Base-by-base conservation (phyloP, 1,140 invertebrate species). In the Orius laevigatus region DNA sequence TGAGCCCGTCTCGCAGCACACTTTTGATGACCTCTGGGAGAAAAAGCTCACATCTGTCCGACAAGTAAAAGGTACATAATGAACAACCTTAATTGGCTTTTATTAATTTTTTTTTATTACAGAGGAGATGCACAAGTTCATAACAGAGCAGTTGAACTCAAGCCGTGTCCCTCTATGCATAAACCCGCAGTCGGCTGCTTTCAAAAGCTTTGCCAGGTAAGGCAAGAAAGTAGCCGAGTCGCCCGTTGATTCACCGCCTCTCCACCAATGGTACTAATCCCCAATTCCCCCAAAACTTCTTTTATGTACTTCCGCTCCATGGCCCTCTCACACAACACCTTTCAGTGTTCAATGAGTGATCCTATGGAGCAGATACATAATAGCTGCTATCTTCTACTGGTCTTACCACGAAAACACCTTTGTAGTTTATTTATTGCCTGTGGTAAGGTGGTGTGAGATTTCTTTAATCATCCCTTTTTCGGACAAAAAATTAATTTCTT, bases 151-250 rank as follows among this genome's bases (percentile, higher is more conserved):
- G 66, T 76, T 95, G 62, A 86, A 87, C 63, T 86, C 84, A 57
- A 84, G 83, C 61, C 78, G 89, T 51, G 90, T 98, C 51, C 94
- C 95, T 56, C 74, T 98, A 47, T 98, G 93, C 73, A 96, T 98
- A 71, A 98, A 98, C 74, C 95, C 93, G 54, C 90, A 95, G 71
- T 96, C 92, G 58, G 91, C 93, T 62, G 89, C 93, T 63, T 98
- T 96, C 74, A 97, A 95, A 73, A 95, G 87, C 74, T 98, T 98
- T 78, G 87, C 91, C 73, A 96, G 89, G 89, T 96, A 85, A 89
- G 81, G 70, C 59, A 48, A 52, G 33, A 49, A 51, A 49, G 43
- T 38, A n/a, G 11, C 47, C 39, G 46, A 47, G 46, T 16, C 46
- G 10, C 10, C 46, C 15, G 15, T 35, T 25, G 25, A 8, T 25